phyloP scores from a whole-genome alignment of 2,113 vertebrate species.

The Hydrochoerus hydrochaeris region DNA sequence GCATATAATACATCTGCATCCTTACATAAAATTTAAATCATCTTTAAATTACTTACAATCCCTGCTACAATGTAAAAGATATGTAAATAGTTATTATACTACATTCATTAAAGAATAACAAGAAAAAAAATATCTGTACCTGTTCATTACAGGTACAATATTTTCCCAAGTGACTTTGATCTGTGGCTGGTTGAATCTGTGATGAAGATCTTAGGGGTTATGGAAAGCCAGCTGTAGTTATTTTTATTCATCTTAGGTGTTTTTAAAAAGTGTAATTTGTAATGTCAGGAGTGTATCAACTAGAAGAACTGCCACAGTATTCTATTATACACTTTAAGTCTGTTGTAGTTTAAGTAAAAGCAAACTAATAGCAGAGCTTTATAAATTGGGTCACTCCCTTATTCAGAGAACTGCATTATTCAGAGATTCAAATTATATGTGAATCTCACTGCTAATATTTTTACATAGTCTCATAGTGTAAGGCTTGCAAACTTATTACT shows the following conservation, averaged over 20 bases:
- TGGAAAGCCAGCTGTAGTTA: background rate
- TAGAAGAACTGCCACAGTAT: background rate
- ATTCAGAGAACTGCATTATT: background rate
- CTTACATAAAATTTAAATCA: background rate
- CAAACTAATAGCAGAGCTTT: background rate
- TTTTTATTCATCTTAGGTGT: slow-evolving; percentile 34
- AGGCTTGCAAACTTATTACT: slow-evolving; percentile 29
- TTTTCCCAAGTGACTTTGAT: background rate
- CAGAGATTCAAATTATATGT: slow-evolving; percentile 34
- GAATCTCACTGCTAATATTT: background rate
- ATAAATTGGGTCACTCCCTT: background rate
- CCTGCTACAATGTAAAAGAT: background rate
- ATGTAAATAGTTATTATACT: background rate
- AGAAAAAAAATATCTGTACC: background rate
- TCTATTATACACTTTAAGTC: slow-evolving; percentile 47
- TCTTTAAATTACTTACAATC: background rate
- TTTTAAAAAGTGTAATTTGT: slow-evolving; percentile 17
- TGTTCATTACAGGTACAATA: background rate
- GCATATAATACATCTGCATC: background rate
- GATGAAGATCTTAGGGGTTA: background rate
- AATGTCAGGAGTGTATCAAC: background rate
- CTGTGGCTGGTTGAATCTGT: background rate
- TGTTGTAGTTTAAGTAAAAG: slow-evolving; percentile 6
- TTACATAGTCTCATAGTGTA: background rate
- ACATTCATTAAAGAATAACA: background rate